Evolutionary conservation across 2,113 vertebrate genomes (phyloP).

Genomic region (Mystacornis crossleyi): DNA sequence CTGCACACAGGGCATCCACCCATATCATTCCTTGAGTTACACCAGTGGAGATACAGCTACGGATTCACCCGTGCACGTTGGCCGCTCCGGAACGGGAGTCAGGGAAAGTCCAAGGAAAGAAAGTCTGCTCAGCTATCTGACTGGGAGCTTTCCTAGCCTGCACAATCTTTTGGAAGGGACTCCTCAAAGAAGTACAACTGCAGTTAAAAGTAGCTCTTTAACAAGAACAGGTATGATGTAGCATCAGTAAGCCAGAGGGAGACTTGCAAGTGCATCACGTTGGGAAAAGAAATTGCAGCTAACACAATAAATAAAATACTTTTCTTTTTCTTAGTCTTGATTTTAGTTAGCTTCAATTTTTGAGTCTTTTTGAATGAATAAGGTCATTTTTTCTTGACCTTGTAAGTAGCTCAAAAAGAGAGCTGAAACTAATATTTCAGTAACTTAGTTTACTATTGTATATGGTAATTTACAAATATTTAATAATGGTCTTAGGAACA

Average conservation of each 20-base stretch:
- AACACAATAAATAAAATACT: not conserved
- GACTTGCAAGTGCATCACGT: not conserved
- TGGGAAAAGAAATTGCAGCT: not conserved
- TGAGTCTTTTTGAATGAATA: not conserved
- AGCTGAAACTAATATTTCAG: not conserved
- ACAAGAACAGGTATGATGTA: slow-evolving; percentile 86
- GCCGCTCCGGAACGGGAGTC: slow-evolving; percentile 79
- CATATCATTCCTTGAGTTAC: slow-evolving; percentile 96
- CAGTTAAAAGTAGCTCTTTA: slow-evolving; percentile 89
- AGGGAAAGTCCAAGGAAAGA: slow-evolving; percentile 96
- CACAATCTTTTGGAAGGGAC: slow-evolving; percentile 96
- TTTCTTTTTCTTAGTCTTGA: not conserved
- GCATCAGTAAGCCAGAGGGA: not conserved
- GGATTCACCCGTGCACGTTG: slow-evolving; percentile 92
- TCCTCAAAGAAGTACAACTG: slow-evolving; percentile 83
- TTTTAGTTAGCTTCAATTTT: not conserved
- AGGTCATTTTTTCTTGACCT: not conserved
- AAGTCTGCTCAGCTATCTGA: slow-evolving; percentile 94
- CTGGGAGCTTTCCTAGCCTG: slow-evolving; percentile 94
- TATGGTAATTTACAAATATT: not conserved
- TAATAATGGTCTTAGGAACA: not conserved
- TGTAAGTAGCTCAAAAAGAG: not conserved
- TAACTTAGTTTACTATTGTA: not conserved
- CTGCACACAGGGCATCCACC: slow-evolving; percentile 87
- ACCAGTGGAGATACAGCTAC: slow-evolving; percentile 96